Evolutionary conservation across 2,888 invertebrate species (phyloP).

Genomic region (Scaptomyza parva): DNA sequence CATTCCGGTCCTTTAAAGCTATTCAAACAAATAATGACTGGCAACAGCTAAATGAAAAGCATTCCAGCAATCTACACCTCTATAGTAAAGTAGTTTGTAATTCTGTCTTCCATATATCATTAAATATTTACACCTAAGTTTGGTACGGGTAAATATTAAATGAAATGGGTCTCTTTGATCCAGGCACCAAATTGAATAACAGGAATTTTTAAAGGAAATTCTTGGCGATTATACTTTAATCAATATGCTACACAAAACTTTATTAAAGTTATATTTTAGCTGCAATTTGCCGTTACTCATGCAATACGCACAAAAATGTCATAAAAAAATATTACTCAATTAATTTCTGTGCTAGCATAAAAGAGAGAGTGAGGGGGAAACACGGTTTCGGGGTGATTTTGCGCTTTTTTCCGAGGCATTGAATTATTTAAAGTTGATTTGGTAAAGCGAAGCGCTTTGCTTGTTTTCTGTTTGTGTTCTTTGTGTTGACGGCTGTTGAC

Average conservation of each 20-base stretch:
- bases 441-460: constrained; percentile 42
- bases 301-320: constrained; percentile 10
- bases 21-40: constrained; percentile 6
- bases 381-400: constrained; percentile 3
- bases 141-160: background rate
- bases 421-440: constrained; percentile 73
- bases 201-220: too few species aligned
- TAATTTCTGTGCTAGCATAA: constrained; percentile 16
- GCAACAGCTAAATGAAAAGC: background rate
- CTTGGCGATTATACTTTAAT: background rate
- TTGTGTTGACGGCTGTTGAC: constrained; percentile 20
- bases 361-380: background rate
- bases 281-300: constrained; percentile 9
- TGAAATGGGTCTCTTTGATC: background rate
- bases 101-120: background rate
- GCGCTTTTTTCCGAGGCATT: constrained; percentile 48
- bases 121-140: background rate
- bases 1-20: constrained; percentile 3
- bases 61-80: background rate
- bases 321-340: constrained; percentile 49
- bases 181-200: background rate
- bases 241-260: constrained; percentile 9
- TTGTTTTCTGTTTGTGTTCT: constrained; percentile 9
- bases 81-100: background rate
- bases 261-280: constrained; percentile 10